Base-by-base conservation (phyloP, 2,113 vertebrate species). In the Platysteira castanea region DNA sequence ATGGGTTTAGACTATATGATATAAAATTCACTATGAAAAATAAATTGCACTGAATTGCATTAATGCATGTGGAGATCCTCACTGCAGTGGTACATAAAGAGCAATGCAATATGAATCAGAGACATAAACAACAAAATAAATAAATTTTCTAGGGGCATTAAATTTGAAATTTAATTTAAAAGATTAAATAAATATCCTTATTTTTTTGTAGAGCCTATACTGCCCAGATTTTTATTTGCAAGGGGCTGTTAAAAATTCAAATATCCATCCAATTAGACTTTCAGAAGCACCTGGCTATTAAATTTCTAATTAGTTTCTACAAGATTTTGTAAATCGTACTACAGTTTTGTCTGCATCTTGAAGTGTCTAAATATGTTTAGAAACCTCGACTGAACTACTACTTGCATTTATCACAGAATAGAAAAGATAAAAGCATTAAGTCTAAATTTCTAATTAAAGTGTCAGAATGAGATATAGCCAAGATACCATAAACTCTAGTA, bases 391-490 rank as follows among this genome's bases (percentile, higher is more conserved):
- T 82, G 59, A 68, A 60, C 27, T 56, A 46, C 61, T 74, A 39
- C 28, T 75, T 79, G 26, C 77, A 87, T 89, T 91, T 79, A 56
- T 92, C 41, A 78, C 35, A 73, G 56, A 90, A 82, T 2, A 89
- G n/a, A 59, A 87, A 71, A 87, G 31, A 87, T 64, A 76, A 85
- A 85, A 93, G 35, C 60, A 84, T 84, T 69, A 81, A 71, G 57
- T 82, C 64, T 75, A 80, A 74, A 44, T 73, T 93, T 89, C 39
- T 89, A 92, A 95, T 95, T 92, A 91, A 94, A 95, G 37, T 85
- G 84, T 95, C 84, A 94, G 71, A 76, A 90, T 69, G 90, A 96
- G 93, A 87, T 84, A 95, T 81, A 93, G 83, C 70, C 26, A 83
- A 76, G 75, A 77, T 94, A 86, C 5, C 47, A n/a, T 16, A 73